phyloP scores from a whole-genome alignment of 1,140 invertebrate species.

The Philopotamus ludificatus region DNA sequence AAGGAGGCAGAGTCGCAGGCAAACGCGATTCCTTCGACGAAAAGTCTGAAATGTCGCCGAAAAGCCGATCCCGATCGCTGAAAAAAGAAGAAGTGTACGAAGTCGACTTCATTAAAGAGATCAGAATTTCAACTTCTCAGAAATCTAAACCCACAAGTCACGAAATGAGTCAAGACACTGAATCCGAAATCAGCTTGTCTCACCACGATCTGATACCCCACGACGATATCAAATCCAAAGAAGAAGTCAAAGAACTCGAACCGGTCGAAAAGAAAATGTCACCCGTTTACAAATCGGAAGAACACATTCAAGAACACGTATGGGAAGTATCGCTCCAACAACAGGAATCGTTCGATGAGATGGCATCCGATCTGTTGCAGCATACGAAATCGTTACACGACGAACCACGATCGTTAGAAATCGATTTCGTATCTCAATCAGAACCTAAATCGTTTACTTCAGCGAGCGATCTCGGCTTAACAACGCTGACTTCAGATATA shows the following conservation, averaged over 20 bases:
- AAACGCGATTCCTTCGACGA: constrained; percentile 50
- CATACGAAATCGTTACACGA: constrained; percentile 41
- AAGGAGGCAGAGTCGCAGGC: constrained; percentile 52
- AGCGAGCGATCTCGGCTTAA: constrained; percentile 31
- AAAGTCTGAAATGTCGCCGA: constrained; percentile 46
- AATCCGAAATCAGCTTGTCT: constrained; percentile 49
- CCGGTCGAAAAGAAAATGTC: constrained; percentile 51
- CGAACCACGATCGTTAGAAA: constrained; percentile 44
- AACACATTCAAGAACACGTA: constrained; percentile 61
- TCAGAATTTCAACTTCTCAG: constrained; percentile 54
- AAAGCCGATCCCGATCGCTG: constrained; percentile 48
- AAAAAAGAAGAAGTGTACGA: constrained; percentile 55
- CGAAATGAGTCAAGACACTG: constrained; percentile 58
- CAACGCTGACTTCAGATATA: constrained; percentile 32
- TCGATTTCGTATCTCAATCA: constrained; percentile 43
- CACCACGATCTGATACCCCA: constrained; percentile 34
- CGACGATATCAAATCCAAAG: constrained; percentile 48
- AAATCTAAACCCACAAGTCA: constrained; percentile 54
- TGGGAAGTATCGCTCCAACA: constrained; percentile 65
- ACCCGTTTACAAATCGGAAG: constrained; percentile 57
- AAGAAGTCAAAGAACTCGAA: constrained; percentile 46
- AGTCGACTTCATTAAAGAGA: constrained; percentile 57
- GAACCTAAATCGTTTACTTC: constrained; percentile 34
- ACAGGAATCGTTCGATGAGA: constrained; percentile 48
- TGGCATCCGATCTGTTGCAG: constrained; percentile 45